Percentiles rank a stretch among this genome's conserved stretches.
Evolutionary conservation across 2,797 vertebrate genomes (phyloP).

Genomic region (Anguilla megastoma): DNA sequence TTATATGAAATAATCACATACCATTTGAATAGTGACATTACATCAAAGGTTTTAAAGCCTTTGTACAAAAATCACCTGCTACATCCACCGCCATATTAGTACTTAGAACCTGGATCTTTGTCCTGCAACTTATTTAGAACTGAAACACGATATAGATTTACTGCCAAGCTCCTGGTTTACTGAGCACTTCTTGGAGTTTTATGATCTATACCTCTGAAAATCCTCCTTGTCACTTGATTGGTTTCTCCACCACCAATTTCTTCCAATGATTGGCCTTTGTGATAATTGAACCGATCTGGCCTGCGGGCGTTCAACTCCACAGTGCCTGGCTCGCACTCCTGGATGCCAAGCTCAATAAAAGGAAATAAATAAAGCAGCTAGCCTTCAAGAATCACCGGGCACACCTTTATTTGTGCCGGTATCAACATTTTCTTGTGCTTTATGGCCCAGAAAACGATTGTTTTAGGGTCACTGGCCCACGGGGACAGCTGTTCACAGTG

Average conservation of each 20-base stretch:
- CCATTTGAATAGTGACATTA: conserved; percentile 35
- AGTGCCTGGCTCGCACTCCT: conserved; percentile 7
- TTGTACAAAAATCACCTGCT: conserved; percentile 40
- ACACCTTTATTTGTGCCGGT: neutral
- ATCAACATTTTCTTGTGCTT: conserved; percentile 18
- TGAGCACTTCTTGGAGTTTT: conserved; percentile 30
- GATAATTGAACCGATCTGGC: conserved; percentile 45
- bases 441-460: conserved; percentile 30
- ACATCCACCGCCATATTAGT: conserved; percentile 39
- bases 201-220: conserved; percentile 42
- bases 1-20: conserved; percentile 37
- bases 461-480: conserved; percentile 40
- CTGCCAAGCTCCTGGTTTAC: conserved; percentile 21
- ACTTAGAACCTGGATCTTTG: conserved; percentile 21
- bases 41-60: conserved; percentile 26
- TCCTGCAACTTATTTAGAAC: conserved; percentile 5
- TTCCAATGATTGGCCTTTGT: conserved; percentile 37
- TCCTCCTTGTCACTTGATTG: conserved; percentile 30
- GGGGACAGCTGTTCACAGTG: conserved; percentile 26
- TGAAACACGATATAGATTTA: conserved; percentile 37
- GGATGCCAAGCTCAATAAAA: conserved; percentile 21
- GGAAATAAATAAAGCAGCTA: conserved; percentile 15
- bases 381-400: conserved; percentile 21
- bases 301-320: conserved; percentile 17
- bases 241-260: conserved; percentile 33